Conservation (phyloP, 2,888 invertebrate species). For the Cheilosia soror region DNA sequence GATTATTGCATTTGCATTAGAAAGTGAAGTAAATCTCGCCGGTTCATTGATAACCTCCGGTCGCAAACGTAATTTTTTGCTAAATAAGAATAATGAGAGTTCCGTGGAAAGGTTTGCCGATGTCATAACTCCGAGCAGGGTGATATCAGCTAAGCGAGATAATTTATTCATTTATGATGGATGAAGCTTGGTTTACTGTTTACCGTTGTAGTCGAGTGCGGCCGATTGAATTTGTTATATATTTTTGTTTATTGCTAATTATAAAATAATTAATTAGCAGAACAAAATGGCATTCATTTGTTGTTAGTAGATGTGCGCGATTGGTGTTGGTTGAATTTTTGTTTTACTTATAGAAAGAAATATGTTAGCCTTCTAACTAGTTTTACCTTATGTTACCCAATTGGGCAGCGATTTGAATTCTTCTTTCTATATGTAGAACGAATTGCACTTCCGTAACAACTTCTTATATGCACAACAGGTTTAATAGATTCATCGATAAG, state of each 20-base stretch:
- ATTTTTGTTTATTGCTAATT: neutral
- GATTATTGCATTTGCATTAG: neutral
- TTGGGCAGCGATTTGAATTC: too few relatives aligned
- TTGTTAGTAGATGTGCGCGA: too few relatives aligned
- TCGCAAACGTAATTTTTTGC: neutral
- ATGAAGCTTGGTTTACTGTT: neutral
- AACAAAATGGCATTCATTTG: too few relatives aligned
- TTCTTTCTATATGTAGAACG: too few relatives aligned
- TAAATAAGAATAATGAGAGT: neutral
- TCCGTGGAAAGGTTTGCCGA: neutral
- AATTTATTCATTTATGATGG: neutral
- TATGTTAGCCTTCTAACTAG: too few relatives aligned
- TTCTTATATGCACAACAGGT: too few relatives aligned
- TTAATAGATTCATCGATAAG: too few relatives aligned
- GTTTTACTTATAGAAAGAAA: too few relatives aligned
- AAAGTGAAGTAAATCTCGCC: slow-evolving; percentile 3
- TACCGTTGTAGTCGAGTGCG: neutral
- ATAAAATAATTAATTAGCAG: neutral
- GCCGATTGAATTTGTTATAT: too few relatives aligned
- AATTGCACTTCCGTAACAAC: too few relatives aligned
- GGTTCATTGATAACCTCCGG: neutral
- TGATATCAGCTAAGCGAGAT: neutral
- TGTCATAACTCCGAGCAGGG: neutral
- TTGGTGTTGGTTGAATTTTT: too few relatives aligned
- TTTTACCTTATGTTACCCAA: too few relatives aligned